Evolutionary conservation across 2,113 vertebrate genomes (phyloP).

Genomic region (Paramormyrops kingsleyae): DNA sequence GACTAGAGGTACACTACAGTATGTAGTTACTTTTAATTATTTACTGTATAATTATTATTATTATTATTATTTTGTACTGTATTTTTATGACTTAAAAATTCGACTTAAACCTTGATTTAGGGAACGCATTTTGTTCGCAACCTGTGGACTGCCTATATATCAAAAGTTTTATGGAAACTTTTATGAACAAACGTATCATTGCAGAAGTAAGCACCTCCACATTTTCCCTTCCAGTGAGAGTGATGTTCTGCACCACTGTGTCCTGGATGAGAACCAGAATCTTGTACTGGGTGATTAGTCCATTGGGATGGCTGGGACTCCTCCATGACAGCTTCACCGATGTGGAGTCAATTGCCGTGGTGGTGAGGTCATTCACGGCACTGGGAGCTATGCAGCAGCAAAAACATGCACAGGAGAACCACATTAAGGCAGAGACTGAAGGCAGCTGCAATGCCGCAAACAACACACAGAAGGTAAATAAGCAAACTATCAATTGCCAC

Average conservation of each 20-base stretch:
- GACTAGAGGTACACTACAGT: not conserved
- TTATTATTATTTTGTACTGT: not conserved
- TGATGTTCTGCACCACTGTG: constrained; percentile 70
- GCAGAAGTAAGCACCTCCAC: constrained; percentile 33
- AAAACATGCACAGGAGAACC: not conserved
- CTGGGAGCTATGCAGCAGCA: constrained; percentile 66
- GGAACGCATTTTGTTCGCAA: not conserved
- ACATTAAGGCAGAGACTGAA: not conserved
- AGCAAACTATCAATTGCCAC: not conserved
- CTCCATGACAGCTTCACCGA: constrained; percentile 78
- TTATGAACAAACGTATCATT: not conserved
- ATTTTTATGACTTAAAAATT: not conserved
- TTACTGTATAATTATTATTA: not conserved
- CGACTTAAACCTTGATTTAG: not conserved
- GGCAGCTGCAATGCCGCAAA: not conserved
- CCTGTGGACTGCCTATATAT: not conserved
- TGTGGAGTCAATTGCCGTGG: constrained; percentile 74
- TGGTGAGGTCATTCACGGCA: constrained; percentile 68
- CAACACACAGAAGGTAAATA: not conserved
- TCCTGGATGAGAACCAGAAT: constrained; percentile 62
- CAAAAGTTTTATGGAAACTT: not conserved
- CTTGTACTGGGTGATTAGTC: constrained; percentile 80
- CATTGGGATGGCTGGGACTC: constrained; percentile 79
- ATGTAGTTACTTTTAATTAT: not conserved
- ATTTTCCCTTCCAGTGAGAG: constrained; percentile 64